A percentile compares a stretch with the other conserved stretches of the same genome.
Conservation (phyloP, 2,888 invertebrate species). For the Electrophaes corylata region DNA sequence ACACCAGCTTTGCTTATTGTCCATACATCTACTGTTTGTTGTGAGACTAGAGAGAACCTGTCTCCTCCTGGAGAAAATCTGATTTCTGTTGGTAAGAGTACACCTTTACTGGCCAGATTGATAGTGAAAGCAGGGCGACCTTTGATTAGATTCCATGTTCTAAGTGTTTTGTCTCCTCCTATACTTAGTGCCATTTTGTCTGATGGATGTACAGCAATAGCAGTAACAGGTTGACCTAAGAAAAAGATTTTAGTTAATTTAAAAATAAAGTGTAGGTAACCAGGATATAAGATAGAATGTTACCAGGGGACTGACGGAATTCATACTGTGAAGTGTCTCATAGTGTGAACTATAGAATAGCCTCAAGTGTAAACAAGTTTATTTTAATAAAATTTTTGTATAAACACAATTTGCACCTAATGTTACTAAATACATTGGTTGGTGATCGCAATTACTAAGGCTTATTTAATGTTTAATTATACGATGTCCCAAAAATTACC, state of each 20-base stretch:
- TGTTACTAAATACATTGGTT: too few relatives aligned
- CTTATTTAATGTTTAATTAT: too few relatives aligned
- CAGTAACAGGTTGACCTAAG: slow-evolving; percentile 86
- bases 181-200: slow-evolving; percentile 95
- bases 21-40: slow-evolving; percentile 91
- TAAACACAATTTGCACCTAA: too few relatives aligned
- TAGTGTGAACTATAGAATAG: too few relatives aligned
- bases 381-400: too few relatives aligned
- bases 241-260: slow-evolving; percentile 3
- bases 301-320: background rate
- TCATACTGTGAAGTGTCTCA: background rate
- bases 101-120: slow-evolving; percentile 90
- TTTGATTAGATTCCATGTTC: slow-evolving; percentile 97
- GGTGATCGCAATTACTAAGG: too few relatives aligned
- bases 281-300: too few relatives aligned
- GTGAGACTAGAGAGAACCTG: slow-evolving; percentile 90
- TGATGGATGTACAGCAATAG: slow-evolving; percentile 93
- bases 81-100: slow-evolving; percentile 77
- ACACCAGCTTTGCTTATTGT: slow-evolving; percentile 91
- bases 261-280: background rate
- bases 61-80: slow-evolving; percentile 91
- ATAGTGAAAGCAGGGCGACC: slow-evolving; percentile 95
- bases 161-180: slow-evolving; percentile 91
- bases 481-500: slow-evolving; percentile 59
- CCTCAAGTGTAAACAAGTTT: too few relatives aligned